phyloP scores from a whole-genome alignment of 2,113 vertebrate species.

The Eudorcas thomsonii region DNA sequence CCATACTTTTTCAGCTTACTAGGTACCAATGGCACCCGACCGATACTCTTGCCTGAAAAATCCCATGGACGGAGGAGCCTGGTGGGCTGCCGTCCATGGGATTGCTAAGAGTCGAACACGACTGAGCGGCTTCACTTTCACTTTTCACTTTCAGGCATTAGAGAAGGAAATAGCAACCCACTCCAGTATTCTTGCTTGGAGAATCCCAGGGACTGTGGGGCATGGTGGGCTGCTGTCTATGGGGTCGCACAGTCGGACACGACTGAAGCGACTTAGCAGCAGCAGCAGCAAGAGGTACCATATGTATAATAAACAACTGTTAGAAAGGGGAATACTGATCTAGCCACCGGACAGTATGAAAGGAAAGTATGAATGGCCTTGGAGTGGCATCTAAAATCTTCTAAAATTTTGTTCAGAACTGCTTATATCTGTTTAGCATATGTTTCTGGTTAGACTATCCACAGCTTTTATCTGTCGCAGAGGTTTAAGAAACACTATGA shows the following conservation, averaged over 20 bases:
- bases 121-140: too few relatives aligned
- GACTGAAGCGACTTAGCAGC: too few relatives aligned
- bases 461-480: neutral
- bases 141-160: too few relatives aligned
- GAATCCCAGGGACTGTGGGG: too few relatives aligned
- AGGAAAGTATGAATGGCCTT: neutral
- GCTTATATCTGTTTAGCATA: neutral
- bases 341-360: neutral
- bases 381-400: neutral
- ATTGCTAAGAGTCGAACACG: too few relatives aligned
- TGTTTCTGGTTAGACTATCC: neutral
- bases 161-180: too few relatives aligned
- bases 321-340: neutral
- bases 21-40: neutral
- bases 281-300: neutral
- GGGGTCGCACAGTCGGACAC: fast-evolving
- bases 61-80: too few relatives aligned
- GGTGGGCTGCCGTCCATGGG: too few relatives aligned
- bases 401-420: neutral
- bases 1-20: neutral
- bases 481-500: neutral
- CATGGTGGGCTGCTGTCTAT: too few relatives aligned
- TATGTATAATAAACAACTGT: neutral
- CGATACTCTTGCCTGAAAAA: too few relatives aligned
- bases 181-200: too few relatives aligned